A percentile compares a stretch with the other conserved stretches of the same genome.
Evolutionary conservation across 92 coral and sea anemone genomes (phyloP).

Genomic region (Epizoanthus stellaris): DNA sequence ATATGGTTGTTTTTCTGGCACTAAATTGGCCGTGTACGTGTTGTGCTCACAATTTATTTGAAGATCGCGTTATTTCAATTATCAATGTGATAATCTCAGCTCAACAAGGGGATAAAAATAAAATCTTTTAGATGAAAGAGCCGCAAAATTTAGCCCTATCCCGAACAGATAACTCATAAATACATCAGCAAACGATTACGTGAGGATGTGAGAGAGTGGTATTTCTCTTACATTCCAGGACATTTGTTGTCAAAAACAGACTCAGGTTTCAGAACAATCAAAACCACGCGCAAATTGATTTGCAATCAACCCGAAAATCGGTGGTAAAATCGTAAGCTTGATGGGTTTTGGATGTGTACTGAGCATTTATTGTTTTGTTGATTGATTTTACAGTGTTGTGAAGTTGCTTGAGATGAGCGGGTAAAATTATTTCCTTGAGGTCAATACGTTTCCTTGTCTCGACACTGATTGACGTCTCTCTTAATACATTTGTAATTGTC

Average conservation of each 20-base stretch:
- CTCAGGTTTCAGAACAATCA: background rate
- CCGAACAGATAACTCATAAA: background rate
- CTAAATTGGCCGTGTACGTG: slow-evolving; percentile 34
- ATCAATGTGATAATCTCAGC: background rate
- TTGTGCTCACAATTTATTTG: background rate
- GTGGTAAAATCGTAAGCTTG: slow-evolving; percentile 23
- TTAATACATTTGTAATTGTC: slow-evolving; percentile 35
- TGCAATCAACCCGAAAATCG: slow-evolving; percentile 27
- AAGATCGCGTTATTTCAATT: too few species aligned
- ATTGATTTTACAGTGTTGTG: slow-evolving; percentile 40
- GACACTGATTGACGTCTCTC: slow-evolving; percentile 27
- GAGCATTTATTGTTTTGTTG: slow-evolving; percentile 40
- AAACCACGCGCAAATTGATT: slow-evolving; percentile 29
- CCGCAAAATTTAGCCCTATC: background rate
- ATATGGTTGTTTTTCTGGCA: background rate
- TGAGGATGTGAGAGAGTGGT: slow-evolving; percentile 8
- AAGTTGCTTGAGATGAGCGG: slow-evolving; percentile 37
- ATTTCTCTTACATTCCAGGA: slow-evolving; percentile 27
- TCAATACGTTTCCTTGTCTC: slow-evolving; percentile 19
- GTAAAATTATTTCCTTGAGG: slow-evolving; percentile 33
- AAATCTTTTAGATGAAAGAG: background rate
- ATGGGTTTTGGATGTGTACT: slow-evolving; percentile 26
- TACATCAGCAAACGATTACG: slow-evolving; percentile 8
- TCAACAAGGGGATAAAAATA: background rate
- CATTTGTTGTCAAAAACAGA: slow-evolving; percentile 22